Base-by-base conservation (phyloP, 2,797 vertebrate species). In the Micrastur ruficollis region DNA sequence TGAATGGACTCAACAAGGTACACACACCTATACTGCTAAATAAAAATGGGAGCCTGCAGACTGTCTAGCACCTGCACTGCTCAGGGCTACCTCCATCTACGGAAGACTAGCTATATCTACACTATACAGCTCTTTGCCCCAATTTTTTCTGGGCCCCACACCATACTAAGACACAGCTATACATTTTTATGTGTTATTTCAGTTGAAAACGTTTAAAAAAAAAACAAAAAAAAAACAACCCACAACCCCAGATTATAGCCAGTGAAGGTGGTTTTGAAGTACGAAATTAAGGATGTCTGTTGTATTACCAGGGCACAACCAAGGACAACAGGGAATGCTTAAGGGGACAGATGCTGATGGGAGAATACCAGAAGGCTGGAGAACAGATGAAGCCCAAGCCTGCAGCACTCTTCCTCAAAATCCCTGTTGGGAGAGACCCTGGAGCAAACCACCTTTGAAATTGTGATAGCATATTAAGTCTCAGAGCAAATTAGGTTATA, bases 161-260 rank as follows among this genome's bases (percentile, higher is more conserved):
- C 5, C 2, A 1, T 34, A 66, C 19, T 26, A 78, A 19, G 12
- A 71, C 42, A 68, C 13, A 86, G 40, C n/a, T n/a, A 56, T 11
- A n/a, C 2, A 49, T 62, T 89, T 94, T 52, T 22, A 29, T 8
- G 3, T 31, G 4, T 49, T 34, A n/a, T 40, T 83, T 84, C 50
- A 72, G 13, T 56, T 68, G n/a, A 50, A 86, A 46, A 36, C 3
- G 2, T 44, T 72, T 21, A 3, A 6, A 66, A 89, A 46, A 53
- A 34, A 7, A 2, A 9, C 5, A 14, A 5, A 5, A 8, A 2
- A 5, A 59, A 68, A 3, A 3, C 47, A 21, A 19, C 11, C 23
- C 18, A 50, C 31, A n/a, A 21, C 4, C 12, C n/a, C 12, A 63
- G 16, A 22, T 63, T 63, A 49, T 7, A 71, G 19, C 4, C 36